Percentiles rank a stretch among this genome's conserved stretches.
Evolutionary conservation across 2,113 vertebrate genomes (phyloP).

Genomic region (Oreochromis spilurus): DNA sequence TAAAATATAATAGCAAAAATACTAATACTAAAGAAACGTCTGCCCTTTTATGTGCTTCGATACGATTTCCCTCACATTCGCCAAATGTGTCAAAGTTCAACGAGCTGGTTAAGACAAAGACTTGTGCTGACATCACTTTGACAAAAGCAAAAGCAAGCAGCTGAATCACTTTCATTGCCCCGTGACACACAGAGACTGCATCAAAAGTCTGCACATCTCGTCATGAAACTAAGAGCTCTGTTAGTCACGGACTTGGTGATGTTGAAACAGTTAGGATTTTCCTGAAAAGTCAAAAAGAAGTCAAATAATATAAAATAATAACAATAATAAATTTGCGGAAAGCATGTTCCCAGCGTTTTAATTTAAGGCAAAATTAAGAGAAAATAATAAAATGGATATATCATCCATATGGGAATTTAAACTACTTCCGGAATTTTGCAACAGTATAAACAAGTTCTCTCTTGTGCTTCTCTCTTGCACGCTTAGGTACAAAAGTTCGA

Average conservation of each 20-base stretch:
- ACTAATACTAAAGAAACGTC: not conserved
- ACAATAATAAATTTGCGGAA: not conserved
- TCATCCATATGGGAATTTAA: not conserved
- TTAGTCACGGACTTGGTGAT: conserved; percentile 3
- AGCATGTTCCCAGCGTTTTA: not conserved
- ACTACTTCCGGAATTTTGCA: conserved; percentile 10
- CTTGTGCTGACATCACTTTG: not conserved
- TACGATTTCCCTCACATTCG: not conserved
- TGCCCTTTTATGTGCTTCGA: not conserved
- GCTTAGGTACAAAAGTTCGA: not conserved
- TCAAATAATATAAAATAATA: not conserved
- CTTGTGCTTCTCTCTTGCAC: not conserved
- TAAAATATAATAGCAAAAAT: not conserved
- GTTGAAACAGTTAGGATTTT: conserved; percentile 6
- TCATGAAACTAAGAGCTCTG: not conserved
- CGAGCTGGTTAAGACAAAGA: not conserved
- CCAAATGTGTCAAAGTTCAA: not conserved
- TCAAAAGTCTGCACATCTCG: not conserved
- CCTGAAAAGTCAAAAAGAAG: not conserved
- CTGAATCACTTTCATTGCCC: not conserved
- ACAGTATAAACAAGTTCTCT: not conserved
- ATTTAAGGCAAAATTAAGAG: not conserved
- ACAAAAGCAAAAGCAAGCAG: not conserved
- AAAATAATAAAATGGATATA: not conserved
- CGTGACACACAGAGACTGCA: not conserved